A percentile compares a stretch with the other conserved stretches of the same genome.
These are phyloP conservation scores for Aeoliscus strigatus DNA, from an alignment of 2,797 vertebrate genomes.

Conservation along the genomic window DNA sequence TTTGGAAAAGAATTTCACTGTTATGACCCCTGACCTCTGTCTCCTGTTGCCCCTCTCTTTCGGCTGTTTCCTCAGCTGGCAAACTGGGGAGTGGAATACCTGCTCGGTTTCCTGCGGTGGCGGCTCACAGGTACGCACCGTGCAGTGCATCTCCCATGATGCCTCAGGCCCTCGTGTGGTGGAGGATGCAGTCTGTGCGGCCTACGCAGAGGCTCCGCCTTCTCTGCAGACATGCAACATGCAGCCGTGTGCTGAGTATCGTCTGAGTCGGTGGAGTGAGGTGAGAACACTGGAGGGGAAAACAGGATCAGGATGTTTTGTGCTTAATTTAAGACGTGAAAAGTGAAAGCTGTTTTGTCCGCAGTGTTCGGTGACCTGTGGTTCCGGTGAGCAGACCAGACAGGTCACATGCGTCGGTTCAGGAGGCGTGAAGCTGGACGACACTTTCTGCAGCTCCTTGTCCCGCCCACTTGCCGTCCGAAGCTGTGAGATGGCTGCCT, in stretches of 20 bases:
- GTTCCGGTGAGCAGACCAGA: conserved; percentile 82
- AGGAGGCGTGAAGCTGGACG: conserved; percentile 71
- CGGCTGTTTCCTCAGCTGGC: conserved; percentile 79
- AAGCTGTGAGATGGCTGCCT: conserved; percentile 74
- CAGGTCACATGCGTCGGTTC: conserved; percentile 76
- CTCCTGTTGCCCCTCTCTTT: neutral
- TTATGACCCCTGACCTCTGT: conserved; percentile 21
- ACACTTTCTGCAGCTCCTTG: conserved; percentile 72
- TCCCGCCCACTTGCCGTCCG: conserved; percentile 69
- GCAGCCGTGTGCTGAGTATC: conserved; percentile 80
- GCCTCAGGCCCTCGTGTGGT: conserved; percentile 71
- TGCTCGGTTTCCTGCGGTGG: conserved; percentile 88
- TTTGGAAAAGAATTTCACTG: no score
- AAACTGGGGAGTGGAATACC: conserved; percentile 80
- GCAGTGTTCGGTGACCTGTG: conserved; percentile 90
- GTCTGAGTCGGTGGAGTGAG: conserved; percentile 75
- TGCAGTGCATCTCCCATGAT: conserved; percentile 82
- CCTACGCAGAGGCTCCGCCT: conserved; percentile 74
- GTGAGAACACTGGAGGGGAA: no score
- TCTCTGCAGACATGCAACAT: conserved; percentile 81
- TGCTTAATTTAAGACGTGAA: no score
- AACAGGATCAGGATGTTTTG: no score
- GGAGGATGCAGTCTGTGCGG: conserved; percentile 76
- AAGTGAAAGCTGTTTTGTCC: conserved; percentile 10
- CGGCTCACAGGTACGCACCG: conserved; percentile 83